Conservation (phyloP, 1,140 invertebrate genomes). For the Platorchestia sp. region DNA sequence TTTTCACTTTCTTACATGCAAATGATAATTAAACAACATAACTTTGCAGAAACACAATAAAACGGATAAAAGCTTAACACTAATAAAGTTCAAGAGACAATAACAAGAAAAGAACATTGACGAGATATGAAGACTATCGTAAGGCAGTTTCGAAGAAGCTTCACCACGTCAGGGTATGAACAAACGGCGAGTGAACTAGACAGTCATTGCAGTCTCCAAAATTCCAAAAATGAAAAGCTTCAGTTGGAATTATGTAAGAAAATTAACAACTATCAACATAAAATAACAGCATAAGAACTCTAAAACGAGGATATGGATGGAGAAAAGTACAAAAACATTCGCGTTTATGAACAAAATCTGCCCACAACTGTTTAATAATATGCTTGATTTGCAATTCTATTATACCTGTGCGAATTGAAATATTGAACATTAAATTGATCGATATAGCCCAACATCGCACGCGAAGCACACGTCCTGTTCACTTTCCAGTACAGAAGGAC, state of each 20-base stretch:
- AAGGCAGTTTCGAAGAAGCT: not conserved
- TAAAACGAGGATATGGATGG: not conserved
- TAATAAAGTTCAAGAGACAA: not conserved
- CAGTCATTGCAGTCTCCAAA: not conserved
- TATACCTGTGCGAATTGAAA: no score
- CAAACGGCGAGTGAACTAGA: not conserved
- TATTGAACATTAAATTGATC: no score
- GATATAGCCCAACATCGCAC: no score
- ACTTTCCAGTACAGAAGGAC: no score
- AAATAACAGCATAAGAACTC: not conserved
- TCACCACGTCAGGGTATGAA: not conserved
- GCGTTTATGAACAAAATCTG: not conserved
- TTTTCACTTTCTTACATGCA: not conserved
- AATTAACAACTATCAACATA: not conserved
- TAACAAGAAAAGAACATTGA: not conserved
- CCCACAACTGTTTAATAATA: not conserved
- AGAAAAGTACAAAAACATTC: not conserved
- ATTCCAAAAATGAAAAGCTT: not conserved
- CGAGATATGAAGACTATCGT: not conserved
- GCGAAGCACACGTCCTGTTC: no score
- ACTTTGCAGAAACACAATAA: not conserved
- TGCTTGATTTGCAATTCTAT: no score
- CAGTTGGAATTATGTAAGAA: not conserved
- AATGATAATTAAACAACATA: not conserved
- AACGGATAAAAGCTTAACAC: not conserved